Conservation (phyloP, 1,140 invertebrate species). For the Melitaea cinxia region DNA sequence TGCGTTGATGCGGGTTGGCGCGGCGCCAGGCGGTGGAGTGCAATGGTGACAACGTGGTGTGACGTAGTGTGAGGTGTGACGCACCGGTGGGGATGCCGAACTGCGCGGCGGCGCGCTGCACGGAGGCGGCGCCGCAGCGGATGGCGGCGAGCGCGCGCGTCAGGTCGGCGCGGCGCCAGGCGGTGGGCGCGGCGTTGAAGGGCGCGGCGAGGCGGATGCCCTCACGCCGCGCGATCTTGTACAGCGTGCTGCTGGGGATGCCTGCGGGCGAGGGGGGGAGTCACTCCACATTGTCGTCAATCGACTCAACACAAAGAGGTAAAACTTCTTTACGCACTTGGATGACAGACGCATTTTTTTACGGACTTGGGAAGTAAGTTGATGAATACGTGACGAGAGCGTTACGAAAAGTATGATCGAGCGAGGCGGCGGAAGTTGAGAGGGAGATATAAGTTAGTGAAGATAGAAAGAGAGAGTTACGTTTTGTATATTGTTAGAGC, state of each 20-base stretch:
- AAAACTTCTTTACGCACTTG: no score
- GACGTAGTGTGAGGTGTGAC: neutral
- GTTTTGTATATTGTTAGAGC: no score
- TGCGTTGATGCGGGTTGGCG: no score
- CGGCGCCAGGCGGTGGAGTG: neutral
- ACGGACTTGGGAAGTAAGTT: no score
- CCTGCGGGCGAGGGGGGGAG: conserved; percentile 62
- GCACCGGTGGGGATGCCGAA: conserved; percentile 90
- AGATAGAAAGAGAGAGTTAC: no score
- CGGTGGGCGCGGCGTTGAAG: conserved; percentile 94
- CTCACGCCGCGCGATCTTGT: conserved; percentile 94
- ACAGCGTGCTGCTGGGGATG: conserved; percentile 93
- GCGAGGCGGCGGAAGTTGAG: no score
- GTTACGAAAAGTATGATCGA: no score
- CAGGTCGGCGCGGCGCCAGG: conserved; percentile 92
- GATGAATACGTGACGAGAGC: no score
- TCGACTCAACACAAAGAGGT: no score
- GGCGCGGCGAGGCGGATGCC: conserved; percentile 93
- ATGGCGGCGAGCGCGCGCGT: conserved; percentile 92
- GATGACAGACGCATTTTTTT: no score
- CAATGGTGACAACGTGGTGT: neutral
- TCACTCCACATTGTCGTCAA: no score
- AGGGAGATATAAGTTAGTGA: no score
- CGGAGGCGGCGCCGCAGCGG: conserved; percentile 90
- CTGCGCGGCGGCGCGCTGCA: conserved; percentile 91